Conservation (phyloP, 2,888 invertebrate genomes). For the Callosobruchus maculatus region DNA sequence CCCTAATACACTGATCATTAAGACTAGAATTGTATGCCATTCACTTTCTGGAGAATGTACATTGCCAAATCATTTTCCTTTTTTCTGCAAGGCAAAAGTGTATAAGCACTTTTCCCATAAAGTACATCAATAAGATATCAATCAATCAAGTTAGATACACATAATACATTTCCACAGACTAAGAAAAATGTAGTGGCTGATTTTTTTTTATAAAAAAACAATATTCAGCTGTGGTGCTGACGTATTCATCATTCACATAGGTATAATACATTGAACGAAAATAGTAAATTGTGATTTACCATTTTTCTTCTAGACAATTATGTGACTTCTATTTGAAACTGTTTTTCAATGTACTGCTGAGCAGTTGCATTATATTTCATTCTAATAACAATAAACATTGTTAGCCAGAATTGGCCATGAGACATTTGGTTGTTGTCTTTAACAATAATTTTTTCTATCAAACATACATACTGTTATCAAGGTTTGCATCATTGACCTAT, state of each 20-base stretch:
- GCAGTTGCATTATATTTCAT: neutral
- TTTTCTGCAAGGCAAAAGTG: too few relatives aligned
- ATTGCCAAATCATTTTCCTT: neutral
- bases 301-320: too few relatives aligned
- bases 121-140: too few relatives aligned
- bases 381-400: neutral
- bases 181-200: too few relatives aligned
- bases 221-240: neutral
- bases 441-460: neutral
- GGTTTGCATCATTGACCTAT: neutral
- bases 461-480: neutral
- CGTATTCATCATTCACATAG: too few relatives aligned
- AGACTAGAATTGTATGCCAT: neutral
- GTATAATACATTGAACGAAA: too few relatives aligned
- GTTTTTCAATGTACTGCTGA: neutral
- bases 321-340: neutral
- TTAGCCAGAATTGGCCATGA: neutral
- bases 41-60: neutral
- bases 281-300: too few relatives aligned
- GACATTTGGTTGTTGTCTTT: neutral
- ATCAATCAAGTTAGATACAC: too few relatives aligned
- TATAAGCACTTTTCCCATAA: too few relatives aligned
- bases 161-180: too few relatives aligned
- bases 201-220: neutral
- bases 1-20: slow-evolving; percentile 10